These are phyloP conservation scores for Ormyrus nitidulus DNA, from an alignment of 2,888 invertebrate genomes.

Conservation along the genomic window DNA sequence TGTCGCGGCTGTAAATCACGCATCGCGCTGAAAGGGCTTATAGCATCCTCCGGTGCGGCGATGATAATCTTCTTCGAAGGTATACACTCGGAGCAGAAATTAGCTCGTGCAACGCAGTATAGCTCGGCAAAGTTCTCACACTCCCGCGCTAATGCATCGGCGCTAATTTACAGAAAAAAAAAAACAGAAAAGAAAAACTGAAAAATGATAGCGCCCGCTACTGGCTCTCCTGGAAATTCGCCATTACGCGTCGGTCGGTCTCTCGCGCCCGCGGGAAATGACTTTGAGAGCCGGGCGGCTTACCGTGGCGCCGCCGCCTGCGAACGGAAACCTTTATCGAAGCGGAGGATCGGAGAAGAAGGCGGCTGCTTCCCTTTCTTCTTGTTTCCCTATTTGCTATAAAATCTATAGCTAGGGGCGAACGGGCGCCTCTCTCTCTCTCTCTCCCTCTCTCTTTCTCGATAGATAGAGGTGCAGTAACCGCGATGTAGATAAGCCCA, in stretches of 20 bases:
- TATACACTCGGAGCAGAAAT: too few relatives aligned
- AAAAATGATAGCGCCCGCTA: neutral
- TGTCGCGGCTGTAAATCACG: too few relatives aligned
- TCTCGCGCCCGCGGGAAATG: conserved; percentile 29
- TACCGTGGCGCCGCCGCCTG: conserved; percentile 17
- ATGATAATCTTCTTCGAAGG: too few relatives aligned
- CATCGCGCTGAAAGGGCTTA: too few relatives aligned
- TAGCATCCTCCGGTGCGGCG: too few relatives aligned
- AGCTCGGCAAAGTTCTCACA: conserved; percentile 32
- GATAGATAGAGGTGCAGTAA: conserved; percentile 11
- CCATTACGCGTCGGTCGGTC: conserved; percentile 1
- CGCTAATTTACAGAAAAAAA: conserved; percentile 24
- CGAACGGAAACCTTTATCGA: conserved; percentile 52
- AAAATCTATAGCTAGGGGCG: conserved; percentile 28
- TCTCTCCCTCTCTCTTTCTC: too few relatives aligned
- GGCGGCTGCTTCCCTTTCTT: neutral
- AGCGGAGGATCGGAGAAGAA: conserved; percentile 28
- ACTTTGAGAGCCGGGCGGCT: neutral
- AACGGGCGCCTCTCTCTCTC: neutral
- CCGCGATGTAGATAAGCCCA: conserved; percentile 66
- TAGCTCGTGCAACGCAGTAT: too few relatives aligned
- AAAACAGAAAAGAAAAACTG: conserved; percentile 6
- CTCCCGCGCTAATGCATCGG: conserved; percentile 20
- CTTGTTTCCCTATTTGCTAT: conserved; percentile 10
- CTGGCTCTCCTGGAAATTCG: neutral